These are phyloP conservation scores for Motacilla alba DNA, from an alignment of 2,113 vertebrate genomes.

Conservation along the genomic window DNA sequence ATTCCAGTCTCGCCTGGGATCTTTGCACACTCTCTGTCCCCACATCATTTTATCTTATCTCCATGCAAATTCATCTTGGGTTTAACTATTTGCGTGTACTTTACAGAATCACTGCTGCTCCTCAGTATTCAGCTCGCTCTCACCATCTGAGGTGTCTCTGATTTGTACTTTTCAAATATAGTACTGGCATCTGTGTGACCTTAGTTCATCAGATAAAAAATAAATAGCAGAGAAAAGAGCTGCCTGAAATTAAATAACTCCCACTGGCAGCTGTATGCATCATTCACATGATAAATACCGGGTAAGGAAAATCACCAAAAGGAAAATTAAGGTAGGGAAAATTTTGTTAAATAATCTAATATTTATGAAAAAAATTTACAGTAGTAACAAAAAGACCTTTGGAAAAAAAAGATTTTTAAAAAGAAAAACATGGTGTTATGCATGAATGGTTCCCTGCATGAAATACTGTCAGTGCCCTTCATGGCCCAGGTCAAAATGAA, in stretches of 20 bases:
- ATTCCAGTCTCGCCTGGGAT: not conserved
- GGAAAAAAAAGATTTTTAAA: not conserved
- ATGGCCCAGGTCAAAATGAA: not conserved
- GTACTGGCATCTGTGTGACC: not conserved
- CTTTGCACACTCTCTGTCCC: not conserved
- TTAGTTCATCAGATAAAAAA: not conserved
- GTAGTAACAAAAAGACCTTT: not conserved
- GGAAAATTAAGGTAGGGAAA: not conserved
- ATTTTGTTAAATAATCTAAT: not conserved
- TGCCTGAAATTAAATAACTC: not conserved
- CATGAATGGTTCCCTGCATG: not conserved
- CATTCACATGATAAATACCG: not conserved
- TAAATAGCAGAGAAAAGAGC: not conserved
- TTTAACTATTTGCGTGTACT: not conserved
- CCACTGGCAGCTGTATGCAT: not conserved
- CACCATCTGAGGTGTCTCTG: not conserved
- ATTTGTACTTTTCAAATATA: not conserved
- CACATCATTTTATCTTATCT: not conserved
- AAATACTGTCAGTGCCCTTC: not conserved
- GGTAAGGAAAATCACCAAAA: not conserved
- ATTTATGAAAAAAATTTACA: not conserved
- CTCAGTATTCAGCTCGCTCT: not conserved
- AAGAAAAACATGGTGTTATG: not conserved
- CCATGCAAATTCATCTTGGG: not conserved
- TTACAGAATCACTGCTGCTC: not conserved